Base-by-base conservation (phyloP, 2,113 vertebrate species). In the Osmerus mordax region DNA sequence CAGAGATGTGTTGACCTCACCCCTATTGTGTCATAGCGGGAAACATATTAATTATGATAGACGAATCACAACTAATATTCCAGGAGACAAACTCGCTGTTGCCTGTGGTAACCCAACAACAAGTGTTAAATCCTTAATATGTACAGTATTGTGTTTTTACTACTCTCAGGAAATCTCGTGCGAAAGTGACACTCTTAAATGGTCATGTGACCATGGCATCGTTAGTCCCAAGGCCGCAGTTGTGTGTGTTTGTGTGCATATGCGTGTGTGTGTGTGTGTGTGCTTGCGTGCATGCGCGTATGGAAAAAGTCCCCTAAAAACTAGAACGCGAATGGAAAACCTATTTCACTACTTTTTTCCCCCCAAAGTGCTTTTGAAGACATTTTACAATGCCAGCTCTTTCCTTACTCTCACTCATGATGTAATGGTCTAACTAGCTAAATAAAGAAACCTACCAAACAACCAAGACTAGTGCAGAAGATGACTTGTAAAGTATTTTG, bases 291-390 rank as follows among this genome's bases (percentile, higher is more conserved):
- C 54, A 55, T 60, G 74, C 68, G 51, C 76, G 32, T 58, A 70
- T 84, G 80, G 74, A 81, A 85, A 84, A 85, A 79, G 76, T 80
- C 76, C 70, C 75, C 12, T 12, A 71, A 75, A 83, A 89, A 78
- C 65, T 79, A 71, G 78, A 79, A 78, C 76, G 71, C n/a, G 65
- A 68, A 83, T 85, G 87, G 84, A 87, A 88, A 90, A 87, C 72
- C 83, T 75, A 82, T 87, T 88, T 78, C 78, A 70, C 72, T 74
- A 60, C 61, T 69, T 79, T 75, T 72, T 73, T 66, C 51, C 58
- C 56, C 69, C 72, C 78, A 58, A 52, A 70, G 55, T 73, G 58
- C 69, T 73, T 81, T 73, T 67, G 73, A 83, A 78, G 54, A 68
- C 52, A 51, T 83, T 85, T 86, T 78, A 81, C 81, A 71, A 69